Conservation (phyloP, 2,888 invertebrate species). For the Eupithecia exiguata region DNA sequence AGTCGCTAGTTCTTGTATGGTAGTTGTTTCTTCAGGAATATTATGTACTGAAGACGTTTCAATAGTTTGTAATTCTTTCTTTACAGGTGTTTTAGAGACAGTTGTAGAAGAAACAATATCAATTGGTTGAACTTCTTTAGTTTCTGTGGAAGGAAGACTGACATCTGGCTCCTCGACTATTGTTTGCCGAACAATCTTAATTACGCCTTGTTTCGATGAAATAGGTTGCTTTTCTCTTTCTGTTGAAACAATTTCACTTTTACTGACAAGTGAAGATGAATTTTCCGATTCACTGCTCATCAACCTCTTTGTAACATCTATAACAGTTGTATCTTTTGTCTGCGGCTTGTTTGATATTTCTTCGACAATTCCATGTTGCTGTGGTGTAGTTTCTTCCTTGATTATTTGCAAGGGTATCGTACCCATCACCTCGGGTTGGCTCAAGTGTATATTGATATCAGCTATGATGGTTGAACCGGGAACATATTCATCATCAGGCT, state of each 20-base stretch:
- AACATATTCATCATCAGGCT: constrained; percentile 83
- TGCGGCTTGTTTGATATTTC: constrained; percentile 16
- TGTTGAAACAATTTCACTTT: constrained; percentile 9
- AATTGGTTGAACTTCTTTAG: constrained; percentile 24
- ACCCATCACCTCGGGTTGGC: constrained; percentile 35
- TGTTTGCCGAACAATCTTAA: constrained; percentile 31
- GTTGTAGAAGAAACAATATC: constrained; percentile 30
- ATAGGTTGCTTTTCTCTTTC: constrained; percentile 11
- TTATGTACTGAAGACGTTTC: constrained; percentile 19
- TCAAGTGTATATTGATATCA: constrained; percentile 60
- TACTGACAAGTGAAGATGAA: constrained; percentile 24
- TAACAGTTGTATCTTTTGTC: constrained; percentile 30
- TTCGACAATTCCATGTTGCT: constrained; percentile 29
- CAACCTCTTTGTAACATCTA: constrained; percentile 43
- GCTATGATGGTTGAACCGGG: constrained; percentile 63
- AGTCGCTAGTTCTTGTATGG: constrained; percentile 26
- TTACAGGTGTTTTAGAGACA: constrained; percentile 23
- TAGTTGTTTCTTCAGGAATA: constrained; percentile 20
- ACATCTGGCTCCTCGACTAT: constrained; percentile 33
- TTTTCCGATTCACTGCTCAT: constrained; percentile 49
- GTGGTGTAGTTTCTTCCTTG: constrained; percentile 26
- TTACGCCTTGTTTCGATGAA: constrained; percentile 19
- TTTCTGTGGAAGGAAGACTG: constrained; percentile 23
- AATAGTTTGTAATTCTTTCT: constrained; percentile 19
- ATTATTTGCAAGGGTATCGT: constrained; percentile 30